Evolutionary conservation across 1,140 invertebrate species (phyloP).

Genomic region (Sycobia sp.): DNA sequence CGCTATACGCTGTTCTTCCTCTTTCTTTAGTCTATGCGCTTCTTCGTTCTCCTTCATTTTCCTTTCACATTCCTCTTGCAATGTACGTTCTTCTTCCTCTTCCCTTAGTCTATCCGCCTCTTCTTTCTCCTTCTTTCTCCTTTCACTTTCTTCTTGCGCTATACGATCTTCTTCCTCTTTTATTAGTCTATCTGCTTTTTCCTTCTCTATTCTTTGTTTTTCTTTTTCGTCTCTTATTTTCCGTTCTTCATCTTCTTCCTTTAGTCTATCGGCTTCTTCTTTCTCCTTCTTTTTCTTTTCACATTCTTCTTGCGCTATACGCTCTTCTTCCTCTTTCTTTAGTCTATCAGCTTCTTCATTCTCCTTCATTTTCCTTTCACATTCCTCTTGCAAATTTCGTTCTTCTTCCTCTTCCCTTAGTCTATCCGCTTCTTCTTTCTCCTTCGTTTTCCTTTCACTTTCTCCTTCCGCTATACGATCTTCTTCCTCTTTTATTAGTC

Average conservation of each 20-base stretch:
- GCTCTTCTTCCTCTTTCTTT: slow-evolving; percentile 2
- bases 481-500: slow-evolving; percentile 22
- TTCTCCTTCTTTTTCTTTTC: slow-evolving; percentile 35
- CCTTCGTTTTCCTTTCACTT: slow-evolving; percentile 10
- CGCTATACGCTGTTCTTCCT: slow-evolving; percentile 5
- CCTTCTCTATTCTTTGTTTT: slow-evolving; percentile 13
- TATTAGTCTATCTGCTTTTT: slow-evolving; percentile 18
- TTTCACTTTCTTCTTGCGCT: slow-evolving; percentile 19
- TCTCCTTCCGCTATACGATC: slow-evolving; percentile 36
- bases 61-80: slow-evolving; percentile 18
- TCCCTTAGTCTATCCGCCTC: slow-evolving; percentile 25
- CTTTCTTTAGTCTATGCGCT: slow-evolving; percentile 1
- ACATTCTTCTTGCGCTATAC: slow-evolving; percentile 32
- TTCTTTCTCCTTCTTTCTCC: slow-evolving; percentile 4
- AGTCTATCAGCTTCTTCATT: slow-evolving; percentile 24
- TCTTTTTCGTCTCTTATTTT: slow-evolving; percentile 18
- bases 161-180: slow-evolving; percentile 7
- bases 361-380: slow-evolving; percentile 20
- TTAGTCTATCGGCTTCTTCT: slow-evolving; percentile 29
- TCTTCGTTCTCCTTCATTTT: not conserved
- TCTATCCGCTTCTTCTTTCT: slow-evolving; percentile 27
- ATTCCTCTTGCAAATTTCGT: slow-evolving; percentile 25
- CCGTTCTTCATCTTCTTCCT: slow-evolving; percentile 27
- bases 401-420: slow-evolving; percentile 21
- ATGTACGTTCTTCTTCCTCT: slow-evolving; percentile 27